Evolutionary conservation across 1,140 invertebrate species (phyloP), one percentile per base, ranked within the genome.

Genomic region (Aradophagus sp.): DNA sequence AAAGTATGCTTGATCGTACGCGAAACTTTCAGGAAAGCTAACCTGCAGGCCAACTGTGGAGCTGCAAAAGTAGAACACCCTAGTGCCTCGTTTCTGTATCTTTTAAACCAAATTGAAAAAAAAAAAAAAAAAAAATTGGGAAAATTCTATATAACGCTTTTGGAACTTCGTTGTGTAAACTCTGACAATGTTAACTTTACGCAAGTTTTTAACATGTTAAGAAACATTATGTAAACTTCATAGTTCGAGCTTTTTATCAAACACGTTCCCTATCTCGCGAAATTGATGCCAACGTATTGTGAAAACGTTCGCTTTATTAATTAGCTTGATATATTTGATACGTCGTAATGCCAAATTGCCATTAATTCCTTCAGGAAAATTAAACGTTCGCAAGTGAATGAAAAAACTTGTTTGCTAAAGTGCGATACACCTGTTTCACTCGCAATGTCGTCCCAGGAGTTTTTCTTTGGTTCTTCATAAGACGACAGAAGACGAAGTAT

Each of bases 381-480:
- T 59, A 67, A 67, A 38, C 11, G 52, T 19, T 38, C 13, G 7
- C 20, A 16, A 44, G 26, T 45, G 34, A 19, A 44, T 45, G 7
- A 15, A 52, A 42, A 48, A 63, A 63, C 50, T 53, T 63, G 67
- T 70, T 70, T 63, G 39, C 58, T 39, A 62, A 70, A 70, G 58
- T 58, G 55, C 32, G 44, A 61, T 70, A 63, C 67, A 63, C 58
- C 52, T 70, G 58, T 59, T 70, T 70, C 45, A 38, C 58, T 62
- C 13, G 36, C 17, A 26, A 4, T 12, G 13, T 13, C 15, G 58
- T 68, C 55, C 42, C 55, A 58, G 6, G 56, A 58, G 58, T 63
- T 70, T 62, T 62, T 62, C 58, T 59, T 52, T 17, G 27, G 38
- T 48, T 63, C 27, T 58, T 45, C 53, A 47, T 42, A 26, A 48